Conservation (phyloP, 2,888 invertebrate genomes). For the Cephus runcator region DNA sequence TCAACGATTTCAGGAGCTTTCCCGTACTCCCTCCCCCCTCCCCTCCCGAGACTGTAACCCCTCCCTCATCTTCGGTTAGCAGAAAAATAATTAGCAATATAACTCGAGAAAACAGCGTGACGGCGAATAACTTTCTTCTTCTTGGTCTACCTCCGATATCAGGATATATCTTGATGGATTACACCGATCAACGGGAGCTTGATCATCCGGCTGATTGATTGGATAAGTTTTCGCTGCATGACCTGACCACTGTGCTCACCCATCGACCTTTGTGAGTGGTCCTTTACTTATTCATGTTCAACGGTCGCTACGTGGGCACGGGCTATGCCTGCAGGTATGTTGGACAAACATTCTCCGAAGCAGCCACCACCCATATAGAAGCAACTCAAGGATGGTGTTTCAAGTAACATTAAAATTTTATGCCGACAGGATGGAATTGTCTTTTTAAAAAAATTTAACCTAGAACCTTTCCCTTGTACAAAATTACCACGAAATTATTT, state of each 20-base stretch:
- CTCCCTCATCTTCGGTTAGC: neutral
- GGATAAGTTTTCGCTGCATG: slow-evolving; percentile 36
- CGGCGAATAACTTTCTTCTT: slow-evolving; percentile 2
- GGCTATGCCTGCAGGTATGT: neutral
- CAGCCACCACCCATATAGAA: neutral
- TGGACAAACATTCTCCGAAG: neutral
- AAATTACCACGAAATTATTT: neutral
- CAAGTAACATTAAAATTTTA: neutral
- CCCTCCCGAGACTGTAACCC: neutral
- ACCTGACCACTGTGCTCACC: slow-evolving; percentile 14
- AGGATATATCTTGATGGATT: slow-evolving; percentile 41
- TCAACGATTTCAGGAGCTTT: neutral
- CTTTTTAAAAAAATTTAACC: neutral
- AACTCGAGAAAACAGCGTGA: slow-evolving; percentile 33
- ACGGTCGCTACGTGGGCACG: neutral
- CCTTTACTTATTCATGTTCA: slow-evolving; percentile 34
- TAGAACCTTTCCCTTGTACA: neutral
- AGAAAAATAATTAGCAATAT: slow-evolving; percentile 47
- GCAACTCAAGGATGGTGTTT: neutral
- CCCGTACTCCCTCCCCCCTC: too few species aligned
- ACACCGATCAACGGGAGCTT: slow-evolving; percentile 39
- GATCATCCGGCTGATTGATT: slow-evolving; percentile 45
- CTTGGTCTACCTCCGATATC: slow-evolving; percentile 21
- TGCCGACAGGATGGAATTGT: neutral
- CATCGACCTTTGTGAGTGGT: slow-evolving; percentile 6